A percentile compares a stretch with the other conserved stretches of the same genome.
Conservation (phyloP, 64 coral and sea anemone genomes). For the Dendrophyllia cribrosa region DNA sequence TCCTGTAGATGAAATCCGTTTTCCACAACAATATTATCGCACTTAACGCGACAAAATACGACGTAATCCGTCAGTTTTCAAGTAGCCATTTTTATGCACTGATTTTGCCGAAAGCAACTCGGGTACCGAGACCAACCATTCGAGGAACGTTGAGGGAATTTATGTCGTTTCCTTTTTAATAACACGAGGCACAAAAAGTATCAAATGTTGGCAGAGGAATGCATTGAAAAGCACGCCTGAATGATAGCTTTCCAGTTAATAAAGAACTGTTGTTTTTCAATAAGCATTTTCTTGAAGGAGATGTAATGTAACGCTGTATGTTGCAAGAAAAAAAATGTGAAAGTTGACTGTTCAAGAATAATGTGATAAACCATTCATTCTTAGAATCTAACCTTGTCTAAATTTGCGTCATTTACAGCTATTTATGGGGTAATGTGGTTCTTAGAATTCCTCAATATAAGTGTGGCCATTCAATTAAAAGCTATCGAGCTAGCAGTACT, state of each 20-base stretch:
- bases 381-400: no score
- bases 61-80: conserved; percentile 54
- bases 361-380: no score
- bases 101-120: neutral
- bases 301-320: no score
- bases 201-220: conserved; percentile 18
- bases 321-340: no score
- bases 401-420: no score
- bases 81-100: conserved; percentile 1
- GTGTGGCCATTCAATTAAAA: neutral
- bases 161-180: conserved; percentile 30
- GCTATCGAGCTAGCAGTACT: neutral
- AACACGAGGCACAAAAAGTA: neutral
- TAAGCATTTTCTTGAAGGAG: neutral
- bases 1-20: conserved; percentile 83
- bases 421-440: no score
- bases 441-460: no score
- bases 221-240: neutral
- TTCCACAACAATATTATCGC: conserved; percentile 85
- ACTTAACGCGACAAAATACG: conserved; percentile 67
- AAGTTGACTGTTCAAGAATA: no score
- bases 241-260: neutral
- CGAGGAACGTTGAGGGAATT: neutral
- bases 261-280: neutral
- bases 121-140: neutral